Evolutionary conservation across 2,113 vertebrate species (phyloP).

Genomic region (Puffinus mauretanicus): DNA sequence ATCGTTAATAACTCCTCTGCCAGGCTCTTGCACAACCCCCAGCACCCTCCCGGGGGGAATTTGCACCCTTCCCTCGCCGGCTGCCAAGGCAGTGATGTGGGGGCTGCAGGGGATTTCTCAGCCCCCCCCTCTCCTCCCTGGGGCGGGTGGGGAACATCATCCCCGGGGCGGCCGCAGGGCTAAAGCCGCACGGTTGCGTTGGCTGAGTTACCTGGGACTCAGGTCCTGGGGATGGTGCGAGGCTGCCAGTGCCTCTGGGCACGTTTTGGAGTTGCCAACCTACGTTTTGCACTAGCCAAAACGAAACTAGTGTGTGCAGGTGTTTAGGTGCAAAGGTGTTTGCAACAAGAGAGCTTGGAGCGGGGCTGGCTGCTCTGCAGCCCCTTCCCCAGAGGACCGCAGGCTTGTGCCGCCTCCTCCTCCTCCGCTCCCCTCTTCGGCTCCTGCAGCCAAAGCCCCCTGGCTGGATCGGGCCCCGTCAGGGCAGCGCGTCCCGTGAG

Average conservation of each 20-base stretch:
- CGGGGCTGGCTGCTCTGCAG: background rate
- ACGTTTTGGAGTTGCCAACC: background rate
- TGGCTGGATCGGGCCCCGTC: background rate
- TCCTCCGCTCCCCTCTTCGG: background rate
- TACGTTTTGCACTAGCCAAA: background rate
- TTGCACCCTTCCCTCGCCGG: background rate
- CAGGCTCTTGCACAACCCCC: background rate
- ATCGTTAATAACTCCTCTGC: background rate
- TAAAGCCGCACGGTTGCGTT: fast-evolving
- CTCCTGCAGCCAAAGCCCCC: background rate
- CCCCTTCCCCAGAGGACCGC: background rate
- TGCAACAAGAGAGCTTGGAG: background rate
- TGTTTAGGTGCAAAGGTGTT: background rate
- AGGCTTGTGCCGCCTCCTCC: background rate
- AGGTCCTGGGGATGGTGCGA: fast-evolving
- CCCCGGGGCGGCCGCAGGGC: fast-evolving
- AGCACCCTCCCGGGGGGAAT: background rate
- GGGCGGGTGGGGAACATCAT: background rate
- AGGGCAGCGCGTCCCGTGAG: background rate
- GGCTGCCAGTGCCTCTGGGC: background rate
- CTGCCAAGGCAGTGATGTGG: background rate
- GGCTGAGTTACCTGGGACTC: background rate
- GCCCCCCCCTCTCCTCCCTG: too few relatives aligned
- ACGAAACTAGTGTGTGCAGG: background rate
- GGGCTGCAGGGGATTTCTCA: background rate